Evolutionary conservation across 1,140 invertebrate genomes (phyloP), one percentile per base, ranked within the genome.

Genomic region (Pygmarrhopalites habei): DNA sequence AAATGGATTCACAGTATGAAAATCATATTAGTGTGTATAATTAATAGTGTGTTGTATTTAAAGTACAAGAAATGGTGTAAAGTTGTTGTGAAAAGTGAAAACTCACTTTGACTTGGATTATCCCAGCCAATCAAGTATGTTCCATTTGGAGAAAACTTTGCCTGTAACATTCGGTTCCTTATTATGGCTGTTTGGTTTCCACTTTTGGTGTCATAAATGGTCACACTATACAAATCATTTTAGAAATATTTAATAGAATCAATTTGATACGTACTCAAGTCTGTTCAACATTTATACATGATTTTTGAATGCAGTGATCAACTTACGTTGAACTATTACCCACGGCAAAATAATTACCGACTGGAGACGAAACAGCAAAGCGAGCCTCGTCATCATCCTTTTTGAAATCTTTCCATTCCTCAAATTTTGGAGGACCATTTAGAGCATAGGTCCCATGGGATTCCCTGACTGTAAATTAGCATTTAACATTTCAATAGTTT

Each of bases 81-180:
- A n/a, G n/a, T n/a, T n/a, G n/a, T n/a, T n/a, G n/a, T n/a, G n/a
- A n/a, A n/a, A n/a, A n/a, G n/a, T n/a, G n/a, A n/a, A n/a, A n/a
- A 60, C 49, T 59, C 66, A 71, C 69, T 41, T 64, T 71, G 68
- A 44, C 46, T 65, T 10, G 60, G 60, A 60, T 71, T 71, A 30
- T 71, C 66, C 63, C 66, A 71, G 12, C 35, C 64, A 26, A 71
- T 61, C 14, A 71, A 44, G 53, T 49, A 65, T 2, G 35, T 49
- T 2, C 62, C 62, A 35, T 60, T 64, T 5, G 62, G 62, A 7
- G 62, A 64, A 52, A 64, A 39, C 32, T 47, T n/a, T 12, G 65
- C 68, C n/a, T 28, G 49, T 0, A 70, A 51, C 39, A 70, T 52
- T 25, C 65, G 53, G 7, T 65, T 51, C 14, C 26, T 19, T n/a